Percentiles rank a stretch among this genome's conserved stretches.
Conservation (phyloP, 2,113 vertebrate genomes). For the Rhizomys pruinosus region DNA sequence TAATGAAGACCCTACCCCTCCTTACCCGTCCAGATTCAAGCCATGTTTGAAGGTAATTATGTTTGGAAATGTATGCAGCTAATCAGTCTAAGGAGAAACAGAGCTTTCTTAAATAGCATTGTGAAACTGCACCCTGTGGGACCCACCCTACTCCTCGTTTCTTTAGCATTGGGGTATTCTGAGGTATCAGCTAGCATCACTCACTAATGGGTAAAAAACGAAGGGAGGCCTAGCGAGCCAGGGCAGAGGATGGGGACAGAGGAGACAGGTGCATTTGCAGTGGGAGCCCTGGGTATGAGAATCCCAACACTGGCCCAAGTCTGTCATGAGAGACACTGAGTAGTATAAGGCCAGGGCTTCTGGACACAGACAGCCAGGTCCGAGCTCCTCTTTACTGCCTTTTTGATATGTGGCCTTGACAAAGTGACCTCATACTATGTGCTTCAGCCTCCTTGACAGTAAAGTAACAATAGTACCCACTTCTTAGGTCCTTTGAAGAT, state of each 20-base stretch:
- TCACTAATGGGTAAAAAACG: background rate
- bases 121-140: background rate
- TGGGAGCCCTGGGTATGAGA: too few relatives aligned
- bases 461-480: background rate
- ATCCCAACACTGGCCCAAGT: too few relatives aligned
- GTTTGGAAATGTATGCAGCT: conserved; percentile 58
- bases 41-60: conserved; percentile 66
- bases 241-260: background rate
- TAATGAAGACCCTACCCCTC: conserved; percentile 28
- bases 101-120: background rate
- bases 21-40: conserved; percentile 43
- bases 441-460: background rate
- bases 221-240: too few relatives aligned
- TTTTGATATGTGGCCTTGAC: background rate
- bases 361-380: too few relatives aligned
- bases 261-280: background rate
- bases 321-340: background rate
- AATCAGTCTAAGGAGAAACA: conserved; percentile 53
- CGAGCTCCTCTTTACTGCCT: background rate
- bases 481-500: background rate
- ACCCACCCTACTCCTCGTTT: background rate
- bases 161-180: background rate
- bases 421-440: background rate
- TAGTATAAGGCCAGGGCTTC: background rate
- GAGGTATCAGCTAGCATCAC: background rate